Conservation (phyloP, 2,797 vertebrate species). For the Sebastes hubbsi region DNA sequence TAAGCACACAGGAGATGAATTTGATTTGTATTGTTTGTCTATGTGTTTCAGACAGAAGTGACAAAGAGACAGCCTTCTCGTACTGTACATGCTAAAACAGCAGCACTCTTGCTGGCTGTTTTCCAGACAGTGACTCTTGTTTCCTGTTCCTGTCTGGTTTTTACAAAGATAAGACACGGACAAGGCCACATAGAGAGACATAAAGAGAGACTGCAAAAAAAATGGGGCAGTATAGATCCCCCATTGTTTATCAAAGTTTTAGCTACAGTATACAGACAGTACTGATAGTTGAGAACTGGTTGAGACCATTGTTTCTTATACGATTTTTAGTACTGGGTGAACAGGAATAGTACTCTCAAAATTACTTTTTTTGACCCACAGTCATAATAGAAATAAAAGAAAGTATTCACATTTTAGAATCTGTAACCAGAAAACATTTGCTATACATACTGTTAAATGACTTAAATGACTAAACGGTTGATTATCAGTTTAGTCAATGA, state of each 20-base stretch:
- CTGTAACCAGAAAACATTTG: background rate
- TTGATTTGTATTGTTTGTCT: slow-evolving; percentile 11
- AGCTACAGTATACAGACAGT: background rate
- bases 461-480: background rate
- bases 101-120: background rate
- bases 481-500: background rate
- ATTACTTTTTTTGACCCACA: accelerated
- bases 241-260: background rate
- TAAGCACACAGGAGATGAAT: background rate
- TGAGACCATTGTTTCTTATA: background rate
- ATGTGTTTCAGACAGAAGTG: background rate
- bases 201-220: background rate
- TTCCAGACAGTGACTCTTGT: slow-evolving; percentile 11
- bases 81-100: background rate
- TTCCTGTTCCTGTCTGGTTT: slow-evolving; percentile 33
- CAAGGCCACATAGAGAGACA: background rate
- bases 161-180: slow-evolving; percentile 6
- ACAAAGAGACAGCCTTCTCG: background rate
- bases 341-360: background rate
- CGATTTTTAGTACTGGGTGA: background rate
- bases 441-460: background rate
- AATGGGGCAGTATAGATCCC: background rate
- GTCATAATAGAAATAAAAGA: background rate
- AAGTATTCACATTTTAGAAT: background rate
- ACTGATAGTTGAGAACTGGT: too few species aligned